phyloP scores from a whole-genome alignment of 2,797 vertebrate genomes.

The Rhynchotus rufescens region DNA sequence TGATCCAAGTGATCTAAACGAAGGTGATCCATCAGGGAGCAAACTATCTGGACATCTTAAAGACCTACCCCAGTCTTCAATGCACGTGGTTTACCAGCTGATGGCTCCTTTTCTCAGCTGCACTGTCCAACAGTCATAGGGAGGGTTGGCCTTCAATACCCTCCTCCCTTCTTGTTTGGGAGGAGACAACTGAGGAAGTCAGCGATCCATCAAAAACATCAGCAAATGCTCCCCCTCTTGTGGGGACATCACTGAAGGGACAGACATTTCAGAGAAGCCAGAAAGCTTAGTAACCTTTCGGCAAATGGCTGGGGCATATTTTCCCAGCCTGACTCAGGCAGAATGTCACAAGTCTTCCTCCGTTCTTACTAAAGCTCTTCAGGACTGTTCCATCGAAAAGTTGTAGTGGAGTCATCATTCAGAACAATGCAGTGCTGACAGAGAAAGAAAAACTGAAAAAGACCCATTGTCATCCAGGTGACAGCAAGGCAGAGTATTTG shows the following conservation, averaged over 20 bases:
- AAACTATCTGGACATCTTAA: neutral
- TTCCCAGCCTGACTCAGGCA: neutral
- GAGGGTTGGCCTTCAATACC: neutral
- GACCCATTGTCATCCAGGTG: neutral
- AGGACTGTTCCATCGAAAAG: neutral
- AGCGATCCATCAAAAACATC: neutral
- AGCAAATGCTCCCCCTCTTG: neutral
- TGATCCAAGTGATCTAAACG: neutral
- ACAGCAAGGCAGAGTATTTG: neutral
- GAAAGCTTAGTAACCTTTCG: neutral
- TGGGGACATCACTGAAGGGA: neutral
- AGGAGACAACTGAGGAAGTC: neutral
- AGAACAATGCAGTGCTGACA: neutral
- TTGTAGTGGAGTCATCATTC: neutral
- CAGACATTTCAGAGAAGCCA: neutral
- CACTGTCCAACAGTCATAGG: neutral
- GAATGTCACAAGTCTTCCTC: neutral
- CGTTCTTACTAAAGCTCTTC: neutral
- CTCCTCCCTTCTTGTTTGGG: neutral
- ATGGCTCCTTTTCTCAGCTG: neutral
- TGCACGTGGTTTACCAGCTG: rapidly evolving
- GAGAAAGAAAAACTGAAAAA: neutral
- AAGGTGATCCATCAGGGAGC: neutral
- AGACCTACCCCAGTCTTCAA: neutral
- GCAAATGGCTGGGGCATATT: neutral